Evolutionary conservation across 2,888 invertebrate species (phyloP), one percentile per base, ranked within the genome.

Genomic region (Prosapia bicincta): DNA sequence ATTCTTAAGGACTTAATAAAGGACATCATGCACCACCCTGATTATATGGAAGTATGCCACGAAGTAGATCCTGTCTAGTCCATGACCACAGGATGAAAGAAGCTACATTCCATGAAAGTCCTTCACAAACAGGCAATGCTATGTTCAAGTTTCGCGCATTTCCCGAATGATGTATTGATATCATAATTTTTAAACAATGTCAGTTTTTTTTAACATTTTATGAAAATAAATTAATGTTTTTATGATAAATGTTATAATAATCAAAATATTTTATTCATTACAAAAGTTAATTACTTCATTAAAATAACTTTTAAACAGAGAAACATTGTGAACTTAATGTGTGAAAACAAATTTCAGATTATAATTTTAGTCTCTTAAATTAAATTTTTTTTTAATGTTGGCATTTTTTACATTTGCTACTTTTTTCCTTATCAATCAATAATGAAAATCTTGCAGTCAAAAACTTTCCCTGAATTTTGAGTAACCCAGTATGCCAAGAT

Each of bases 1-100:
- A 94, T 97, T 90, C 90, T 98, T 81, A 98, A 98, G 86, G 96
- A 96, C 85, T 97, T 98, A 96, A 97, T 98, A 83, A 97, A 97
- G 87, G 94, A 94, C 83, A 95, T 96, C 82, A 93, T 96, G 91
- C 92, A 96, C 83, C 93, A 96, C 86, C 96, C 96, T n/a, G 95
- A 96, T 86, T 97, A 96, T 88, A 96, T 97, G 93, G 97, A 97
- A 86, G 96, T 97, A 79, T 96, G 96, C 86, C 97, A 97, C 85
- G 97, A 97, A 86, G 90, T 94, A 84, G 94, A 93, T 79, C 84
- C 80, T 73, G 82, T 82, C 76, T 83, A 81, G 80, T 78, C 54
- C 9, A 6, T 20, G 20, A 20, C 20, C 3, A 5, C 54, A 54
- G 54, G 20, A 54, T 5, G 54, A 20, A 20, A n/a, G 5, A 20